Evolutionary conservation across 1,140 invertebrate genomes (phyloP), one percentile per base, ranked within the genome.

Genomic region (Eupristina koningsbergeri): DNA sequence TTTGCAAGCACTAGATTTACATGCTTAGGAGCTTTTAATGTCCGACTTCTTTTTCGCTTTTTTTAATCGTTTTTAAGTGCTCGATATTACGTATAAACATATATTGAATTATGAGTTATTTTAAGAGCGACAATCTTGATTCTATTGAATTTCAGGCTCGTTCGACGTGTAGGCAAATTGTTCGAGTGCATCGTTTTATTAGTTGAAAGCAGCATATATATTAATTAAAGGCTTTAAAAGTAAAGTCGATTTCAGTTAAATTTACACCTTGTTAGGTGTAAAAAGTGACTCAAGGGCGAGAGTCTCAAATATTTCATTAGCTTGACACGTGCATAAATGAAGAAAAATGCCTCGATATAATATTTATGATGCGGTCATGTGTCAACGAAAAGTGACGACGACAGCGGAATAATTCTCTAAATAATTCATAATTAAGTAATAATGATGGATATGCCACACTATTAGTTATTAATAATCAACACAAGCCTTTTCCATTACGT

Each of bases 21-120:
- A 67, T 71, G 31, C 47, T 15, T 34, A 8, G 34, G 63, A 63
- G 31, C 22, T 63, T 77, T 77, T 63, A 77, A 67, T 17, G 63
- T 11, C 63, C 63, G 29, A 9, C 34, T 34, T 36, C 41, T 11
- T 11, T 7, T 11, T 11, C 41, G 6, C 41, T 67, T 67, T 67
- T 67, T 36, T 67, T 67, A 15, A 34, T 67, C 34, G 2, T 67
- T 3, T 34, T 34, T 34, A 9, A 26, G 53, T 26, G 13, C 19
- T 58, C 26, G 26, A 58, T 58, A 3, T 58, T 17, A 58, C 26
- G n/a, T n/a, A n/a, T n/a, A n/a, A n/a, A n/a, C n/a, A n/a, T 26
- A 58, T 26, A 58, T 58, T 58, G 22, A 58, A 9, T 58, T 58
- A 26, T 26, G 53, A 3, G 5, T 26, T 2, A 26, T 58, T 15